These are phyloP conservation scores for Adelosebastes latens DNA, from an alignment of 2,797 vertebrate species.

Conservation along the genomic window DNA sequence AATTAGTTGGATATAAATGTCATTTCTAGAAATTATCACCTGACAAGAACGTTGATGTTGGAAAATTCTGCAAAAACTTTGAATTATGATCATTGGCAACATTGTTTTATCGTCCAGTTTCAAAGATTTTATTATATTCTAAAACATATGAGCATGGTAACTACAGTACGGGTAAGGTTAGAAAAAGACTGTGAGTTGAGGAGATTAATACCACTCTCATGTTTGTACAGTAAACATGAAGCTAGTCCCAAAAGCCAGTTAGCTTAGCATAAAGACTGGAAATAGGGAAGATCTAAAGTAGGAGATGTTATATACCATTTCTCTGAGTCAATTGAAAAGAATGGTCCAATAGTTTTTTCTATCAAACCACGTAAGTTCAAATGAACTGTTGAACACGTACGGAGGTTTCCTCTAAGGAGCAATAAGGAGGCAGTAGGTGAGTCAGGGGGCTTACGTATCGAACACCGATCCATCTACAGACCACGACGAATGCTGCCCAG, in stretches of 20 bases:
- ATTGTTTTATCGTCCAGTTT: neutral
- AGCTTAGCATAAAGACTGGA: neutral
- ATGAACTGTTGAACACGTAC: neutral
- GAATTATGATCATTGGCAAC: no score
- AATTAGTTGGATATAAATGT: no score
- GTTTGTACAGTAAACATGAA: neutral
- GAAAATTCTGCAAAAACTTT: no score
- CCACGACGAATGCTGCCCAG: conserved; percentile 16
- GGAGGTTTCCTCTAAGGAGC: conserved; percentile 17
- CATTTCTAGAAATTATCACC: no score
- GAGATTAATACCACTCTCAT: neutral
- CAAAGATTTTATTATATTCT: neutral
- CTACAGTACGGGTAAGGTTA: neutral
- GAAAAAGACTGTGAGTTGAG: neutral
- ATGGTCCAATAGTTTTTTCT: neutral
- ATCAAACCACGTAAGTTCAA: neutral
- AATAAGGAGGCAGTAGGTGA: conserved; percentile 19
- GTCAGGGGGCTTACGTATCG: conserved; percentile 4
- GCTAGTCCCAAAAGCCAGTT: neutral
- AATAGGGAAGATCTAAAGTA: neutral
- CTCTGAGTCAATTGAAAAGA: neutral
- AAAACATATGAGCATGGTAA: neutral
- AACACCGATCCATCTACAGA: conserved; percentile 38
- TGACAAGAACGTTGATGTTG: no score
- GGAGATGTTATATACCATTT: neutral